These are phyloP conservation scores for Callocephalon fimbriatum DNA, from an alignment of 2,113 vertebrate genomes.

Conservation along the genomic window DNA sequence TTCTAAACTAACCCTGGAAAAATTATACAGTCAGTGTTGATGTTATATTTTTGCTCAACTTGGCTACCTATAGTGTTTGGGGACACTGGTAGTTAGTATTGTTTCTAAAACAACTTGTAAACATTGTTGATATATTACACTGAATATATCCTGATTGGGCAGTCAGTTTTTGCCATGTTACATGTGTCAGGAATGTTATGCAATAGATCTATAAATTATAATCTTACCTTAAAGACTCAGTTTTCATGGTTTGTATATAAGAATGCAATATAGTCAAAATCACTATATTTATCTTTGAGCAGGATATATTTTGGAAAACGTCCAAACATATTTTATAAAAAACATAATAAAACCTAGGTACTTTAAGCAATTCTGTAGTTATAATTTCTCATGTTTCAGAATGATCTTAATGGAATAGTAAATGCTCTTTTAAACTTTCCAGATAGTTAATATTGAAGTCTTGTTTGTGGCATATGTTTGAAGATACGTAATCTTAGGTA, in stretches of 20 bases:
- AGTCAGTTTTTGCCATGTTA: not conserved
- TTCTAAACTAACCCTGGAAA: not conserved
- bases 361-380: not conserved
- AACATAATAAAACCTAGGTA: not conserved
- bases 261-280: not conserved
- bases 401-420: not conserved
- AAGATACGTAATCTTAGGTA: not conserved
- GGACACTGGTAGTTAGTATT: not conserved
- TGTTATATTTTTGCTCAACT: not conserved
- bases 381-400: not conserved
- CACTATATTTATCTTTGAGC: not conserved
- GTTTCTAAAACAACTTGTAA: not conserved
- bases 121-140: not conserved
- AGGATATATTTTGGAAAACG: not conserved
- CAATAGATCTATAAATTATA: not conserved
- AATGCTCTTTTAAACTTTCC: not conserved
- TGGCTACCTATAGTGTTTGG: not conserved
- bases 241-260: not conserved
- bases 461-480: not conserved
- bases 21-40: not conserved
- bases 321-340: not conserved
- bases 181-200: not conserved
- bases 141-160: not conserved
- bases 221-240: not conserved
- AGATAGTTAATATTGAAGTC: not conserved